Percentiles rank a stretch among this genome's conserved stretches.
Conservation (phyloP, 2,888 invertebrate genomes). For the Patella ulyssiponensis region DNA sequence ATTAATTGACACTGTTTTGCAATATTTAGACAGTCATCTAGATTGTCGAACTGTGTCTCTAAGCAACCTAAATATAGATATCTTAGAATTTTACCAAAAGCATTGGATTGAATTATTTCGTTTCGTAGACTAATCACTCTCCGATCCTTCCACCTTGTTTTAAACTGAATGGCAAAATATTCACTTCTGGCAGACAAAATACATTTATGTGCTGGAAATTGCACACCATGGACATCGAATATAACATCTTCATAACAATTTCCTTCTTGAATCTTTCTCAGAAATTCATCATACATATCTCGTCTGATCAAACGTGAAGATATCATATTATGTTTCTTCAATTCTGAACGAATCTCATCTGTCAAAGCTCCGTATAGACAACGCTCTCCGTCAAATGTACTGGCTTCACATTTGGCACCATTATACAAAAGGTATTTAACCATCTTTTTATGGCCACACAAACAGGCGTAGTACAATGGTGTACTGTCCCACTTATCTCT, state of each 20-base stretch:
- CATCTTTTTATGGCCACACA: constrained; percentile 74
- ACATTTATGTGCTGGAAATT: constrained; percentile 72
- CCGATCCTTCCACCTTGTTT: constrained; percentile 71
- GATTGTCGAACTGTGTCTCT: constrained; percentile 68
- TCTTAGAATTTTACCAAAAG: constrained; percentile 72
- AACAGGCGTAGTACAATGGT: constrained; percentile 75
- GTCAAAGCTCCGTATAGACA: constrained; percentile 75
- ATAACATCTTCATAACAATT: constrained; percentile 71
- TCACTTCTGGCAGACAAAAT: constrained; percentile 72
- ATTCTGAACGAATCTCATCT: constrained; percentile 72
- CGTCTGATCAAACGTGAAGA: constrained; percentile 72
- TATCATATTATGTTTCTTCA: constrained; percentile 73
- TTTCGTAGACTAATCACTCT: constrained; percentile 67
- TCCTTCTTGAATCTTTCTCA: constrained; percentile 69
- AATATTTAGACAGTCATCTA: constrained; percentile 70
- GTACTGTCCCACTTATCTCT: constrained; percentile 75
- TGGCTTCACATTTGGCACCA: constrained; percentile 75
- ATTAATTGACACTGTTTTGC: constrained; percentile 72
- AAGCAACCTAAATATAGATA: constrained; percentile 72
- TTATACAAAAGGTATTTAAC: constrained; percentile 73
- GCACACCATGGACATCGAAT: constrained; percentile 71
- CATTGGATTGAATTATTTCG: constrained; percentile 64
- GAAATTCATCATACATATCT: constrained; percentile 74
- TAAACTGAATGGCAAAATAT: constrained; percentile 73
- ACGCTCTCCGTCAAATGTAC: constrained; percentile 76